Base-by-base conservation (phyloP, 2,888 invertebrate species). In the Caenorhabditis sp. region DNA sequence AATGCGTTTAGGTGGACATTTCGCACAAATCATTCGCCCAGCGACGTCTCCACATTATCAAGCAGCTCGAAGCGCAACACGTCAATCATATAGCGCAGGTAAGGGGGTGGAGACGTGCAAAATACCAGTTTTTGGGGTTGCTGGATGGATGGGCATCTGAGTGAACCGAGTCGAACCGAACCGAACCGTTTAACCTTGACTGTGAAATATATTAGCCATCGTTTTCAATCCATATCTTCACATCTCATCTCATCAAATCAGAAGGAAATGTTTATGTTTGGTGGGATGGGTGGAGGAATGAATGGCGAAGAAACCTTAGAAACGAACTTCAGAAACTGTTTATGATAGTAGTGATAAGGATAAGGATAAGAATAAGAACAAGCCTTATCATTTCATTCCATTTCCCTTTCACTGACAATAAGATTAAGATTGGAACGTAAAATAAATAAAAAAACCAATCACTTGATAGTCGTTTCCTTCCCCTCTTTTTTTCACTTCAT, bases 21-120 rank as follows among this genome's bases (percentile, higher is more conserved):
- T 85, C 84, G 28, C 83, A 86, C 69, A 77, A 84, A 67, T 80
- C 85, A 32, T 87, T 87, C 62, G 87, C 87, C n/a, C 80, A 85
- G 55, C 51, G 85, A 56, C 83, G 87, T 62, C 82, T 85, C 15
- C 85, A 85, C 28, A 87, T 87, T 35, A 83, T 87, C 65, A 86
- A 86, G 77, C 84, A 87, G 71, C 78, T 87, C 50, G 85, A 87
- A 70, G 83, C 83, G 24, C 85, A 86, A 50, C 85, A 79, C 76
- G 69, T 69, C 51, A 78, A 70, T 64, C 82, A 82, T 55, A 68
- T 82, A 47, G 78, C 72, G 60, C 83, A 83, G 80, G 83, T 83
- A 58, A 62, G 65, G 58, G 13, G 9, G 11, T 18, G 35, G 65
- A 28, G 22, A 32, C 1, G 37, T 51, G 24, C n/a, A 26, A 55